A percentile compares a stretch with the other conserved stretches of the same genome.
Evolutionary conservation across 2,797 vertebrate genomes (phyloP).

Genomic region (Acrossocheilus wenchowensis): DNA sequence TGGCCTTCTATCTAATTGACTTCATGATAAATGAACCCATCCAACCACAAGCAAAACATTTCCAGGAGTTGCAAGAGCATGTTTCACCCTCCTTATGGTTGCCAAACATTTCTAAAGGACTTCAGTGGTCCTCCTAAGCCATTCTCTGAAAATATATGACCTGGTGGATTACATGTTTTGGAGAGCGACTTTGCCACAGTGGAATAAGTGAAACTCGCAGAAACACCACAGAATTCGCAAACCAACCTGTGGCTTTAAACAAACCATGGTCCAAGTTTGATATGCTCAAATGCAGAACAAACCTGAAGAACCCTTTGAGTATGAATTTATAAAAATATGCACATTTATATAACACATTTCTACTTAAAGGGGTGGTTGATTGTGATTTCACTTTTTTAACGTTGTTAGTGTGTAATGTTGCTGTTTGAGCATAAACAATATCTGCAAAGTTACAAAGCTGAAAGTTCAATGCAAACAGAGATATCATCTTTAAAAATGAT

Average conservation of each 20-base stretch:
- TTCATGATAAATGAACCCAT: slow-evolving; percentile 67
- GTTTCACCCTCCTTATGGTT: slow-evolving; percentile 60
- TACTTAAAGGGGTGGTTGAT: not conserved
- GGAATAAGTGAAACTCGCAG: slow-evolving; percentile 38
- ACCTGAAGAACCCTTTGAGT: not conserved
- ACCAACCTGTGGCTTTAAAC: slow-evolving; percentile 41
- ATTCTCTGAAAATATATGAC: slow-evolving; percentile 60
- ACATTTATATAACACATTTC: slow-evolving; percentile 49
- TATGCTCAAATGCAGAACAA: slow-evolving; percentile 9
- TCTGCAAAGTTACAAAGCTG: too few relatives aligned
- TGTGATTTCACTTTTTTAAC: too few relatives aligned
- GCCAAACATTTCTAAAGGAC: slow-evolving; percentile 54
- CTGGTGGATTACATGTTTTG: slow-evolving; percentile 53
- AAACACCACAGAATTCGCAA: slow-evolving; percentile 23
- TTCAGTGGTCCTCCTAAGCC: slow-evolving; percentile 50
- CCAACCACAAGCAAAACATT: slow-evolving; percentile 69
- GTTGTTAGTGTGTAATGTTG: too few relatives aligned
- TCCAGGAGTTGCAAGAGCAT: slow-evolving; percentile 63
- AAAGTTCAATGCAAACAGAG: too few relatives aligned
- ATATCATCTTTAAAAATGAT: too few relatives aligned
- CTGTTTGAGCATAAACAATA: too few relatives aligned
- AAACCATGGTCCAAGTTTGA: slow-evolving; percentile 13
- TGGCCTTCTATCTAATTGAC: slow-evolving; percentile 61
- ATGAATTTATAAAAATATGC: not conserved
- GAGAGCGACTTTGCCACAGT: slow-evolving; percentile 42